phyloP scores from a whole-genome alignment of 2,797 vertebrate genomes.

The Smutsia gigantea region DNA sequence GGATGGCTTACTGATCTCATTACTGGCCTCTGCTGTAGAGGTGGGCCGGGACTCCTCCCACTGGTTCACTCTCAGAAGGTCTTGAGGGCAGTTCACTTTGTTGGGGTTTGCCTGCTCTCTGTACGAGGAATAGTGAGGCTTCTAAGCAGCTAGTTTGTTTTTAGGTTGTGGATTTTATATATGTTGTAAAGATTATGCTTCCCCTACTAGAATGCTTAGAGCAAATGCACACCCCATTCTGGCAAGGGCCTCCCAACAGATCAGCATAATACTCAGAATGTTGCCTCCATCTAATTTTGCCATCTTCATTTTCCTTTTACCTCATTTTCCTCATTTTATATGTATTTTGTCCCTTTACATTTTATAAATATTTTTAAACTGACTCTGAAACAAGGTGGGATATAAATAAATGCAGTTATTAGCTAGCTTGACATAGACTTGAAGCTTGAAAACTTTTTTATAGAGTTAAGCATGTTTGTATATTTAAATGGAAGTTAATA shows the following conservation, averaged over 20 bases:
- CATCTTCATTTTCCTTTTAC: slow-evolving; percentile 7
- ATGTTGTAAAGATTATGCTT: slow-evolving; percentile 57
- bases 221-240: background rate
- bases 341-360: slow-evolving; percentile 11
- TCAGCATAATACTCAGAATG: background rate
- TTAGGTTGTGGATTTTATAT: slow-evolving; percentile 38
- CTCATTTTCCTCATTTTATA: slow-evolving; percentile 10
- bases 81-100: background rate
- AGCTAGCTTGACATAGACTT: background rate
- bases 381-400: slow-evolving; percentile 36
- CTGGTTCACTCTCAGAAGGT: background rate
- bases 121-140: background rate
- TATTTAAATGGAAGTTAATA: background rate
- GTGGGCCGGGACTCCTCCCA: accelerated
- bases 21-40: background rate
- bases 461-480: slow-evolving; percentile 25
- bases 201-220: background rate
- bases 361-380: slow-evolving; percentile 45
- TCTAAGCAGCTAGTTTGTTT: slow-evolving; percentile 31
- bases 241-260: background rate
- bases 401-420: slow-evolving; percentile 17
- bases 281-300: background rate
- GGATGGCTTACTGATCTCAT: background rate
- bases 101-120: background rate
- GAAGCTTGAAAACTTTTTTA: background rate